Base-by-base conservation (phyloP, 2,888 invertebrate species). In the Papilio demoleus region DNA sequence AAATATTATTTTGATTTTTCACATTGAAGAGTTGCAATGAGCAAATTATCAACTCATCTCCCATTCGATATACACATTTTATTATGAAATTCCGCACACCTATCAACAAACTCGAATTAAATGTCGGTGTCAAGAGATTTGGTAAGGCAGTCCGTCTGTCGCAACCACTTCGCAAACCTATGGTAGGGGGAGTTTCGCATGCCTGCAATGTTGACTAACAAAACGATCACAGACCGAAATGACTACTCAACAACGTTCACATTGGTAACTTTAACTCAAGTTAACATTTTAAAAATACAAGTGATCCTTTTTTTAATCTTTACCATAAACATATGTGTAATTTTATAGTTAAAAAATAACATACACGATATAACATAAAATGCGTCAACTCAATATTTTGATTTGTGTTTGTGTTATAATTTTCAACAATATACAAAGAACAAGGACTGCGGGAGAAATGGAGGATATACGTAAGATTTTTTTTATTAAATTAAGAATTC, bases 101-200 rank as follows among this genome's bases (percentile, higher is more conserved):
- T 66, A 31, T 67, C 60, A 61, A 71, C 59, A 66, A 70, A 59
- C 70, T 64, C 58, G 53, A 40, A 65, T 66, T 58, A 63, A 66
- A 47, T 40, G n/a, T 62, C 42, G 42, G 50, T 64, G 60, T 65
- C 65, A 65, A 68, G 65, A 68, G 22, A 63, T 45, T 60, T 60
- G 45, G 65, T 34, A 22, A 61, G 56, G 22, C 45, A 42, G 34
- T 38, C 65, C 22, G 36, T 50, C 73, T 86, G 81, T 85, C 79
- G 88, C 81, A 84, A 84, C 71, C 64, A 69, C 72, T 73, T 78
- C 53, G 63, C 53, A 62, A 45, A 45, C 36, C 45, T 8, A 58
- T 68, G 82, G 84, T 79, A 85, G 88, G 87, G 86, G 86, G 76
- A 84, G 84, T 84, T 85, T 85, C 86, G 82, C 81, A 75, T 79